Evolutionary conservation across 1,140 invertebrate species (phyloP), one percentile per base, ranked within the genome.

Genomic region (Aphidius ervi): DNA sequence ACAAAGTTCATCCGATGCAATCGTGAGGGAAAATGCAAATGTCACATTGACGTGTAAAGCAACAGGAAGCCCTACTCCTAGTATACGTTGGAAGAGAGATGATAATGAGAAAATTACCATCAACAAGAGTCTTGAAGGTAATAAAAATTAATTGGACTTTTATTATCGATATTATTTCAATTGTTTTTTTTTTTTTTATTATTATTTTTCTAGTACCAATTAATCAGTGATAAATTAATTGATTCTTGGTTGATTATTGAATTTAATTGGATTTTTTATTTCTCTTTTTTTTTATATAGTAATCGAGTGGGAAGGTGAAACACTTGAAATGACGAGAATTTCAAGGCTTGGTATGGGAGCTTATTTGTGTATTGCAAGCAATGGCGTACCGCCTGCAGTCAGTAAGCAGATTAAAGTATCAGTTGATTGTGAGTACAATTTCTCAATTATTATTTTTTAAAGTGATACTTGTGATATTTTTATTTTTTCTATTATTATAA

Each of bases 331-430:
- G 80, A 86, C 85, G 4, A 83, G 89, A 65, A 94, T 95, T 66
- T 93, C 91, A 39, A 84, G 93, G 55, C 78, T 95, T 52, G 91
- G 94, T 70, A 95, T 95, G 91, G 93, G 92, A 16, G 89, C 89
- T 43, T 95, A 94, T 80, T 82, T 95, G 43, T 95, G 92, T 76
- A 93, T 95, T 61, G 92, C 92, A 10, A 81, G 74, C 70, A 91
- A 90, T 70, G 86, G 87, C 4, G 86, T 90, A 40, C 88, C 88
- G 41, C 88, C 88, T 3, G 86, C 86, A 48, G 92, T 95, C 63
- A 93, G 91, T 76, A 94, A 95, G 77, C 84, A 91, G 73, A 93
- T 96, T 69, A 93, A 93, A 85, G 89, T 96, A 71, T 93, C 91
- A 80, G 93, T 96, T 46, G 92, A 95, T 76, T 96, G 93, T 95